Conservation (phyloP, 1,140 invertebrate genomes). For the Lordiphosa stackelbergi region DNA sequence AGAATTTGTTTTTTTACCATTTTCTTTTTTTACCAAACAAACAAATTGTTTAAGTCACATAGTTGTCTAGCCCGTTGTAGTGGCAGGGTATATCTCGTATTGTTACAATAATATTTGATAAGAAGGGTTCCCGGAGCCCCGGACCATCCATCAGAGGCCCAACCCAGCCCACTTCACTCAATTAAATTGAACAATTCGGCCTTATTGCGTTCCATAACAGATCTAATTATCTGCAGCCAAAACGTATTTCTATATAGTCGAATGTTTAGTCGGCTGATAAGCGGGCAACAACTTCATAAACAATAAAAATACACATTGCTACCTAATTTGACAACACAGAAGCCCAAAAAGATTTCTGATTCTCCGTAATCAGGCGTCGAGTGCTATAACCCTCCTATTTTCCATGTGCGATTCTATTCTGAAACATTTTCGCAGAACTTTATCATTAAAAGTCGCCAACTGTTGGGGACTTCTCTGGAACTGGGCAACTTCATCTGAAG, state of each 20-base stretch:
- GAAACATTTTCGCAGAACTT: conserved; percentile 38
- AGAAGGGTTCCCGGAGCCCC: conserved; percentile 12
- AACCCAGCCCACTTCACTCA: conserved; percentile 48
- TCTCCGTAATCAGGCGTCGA: background rate
- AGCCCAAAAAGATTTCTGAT: background rate
- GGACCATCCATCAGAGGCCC: conserved; percentile 10
- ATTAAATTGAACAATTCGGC: conserved; percentile 65
- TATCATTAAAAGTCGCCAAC: conserved; percentile 26
- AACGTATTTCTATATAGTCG: background rate
- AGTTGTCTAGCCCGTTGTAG: background rate
- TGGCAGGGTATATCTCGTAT: conserved; percentile 1
- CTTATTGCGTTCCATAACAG: conserved; percentile 25
- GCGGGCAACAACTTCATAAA: conserved; percentile 11
- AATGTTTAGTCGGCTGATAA: conserved; percentile 23
- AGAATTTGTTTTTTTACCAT: too few relatives aligned
- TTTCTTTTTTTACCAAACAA: too few relatives aligned
- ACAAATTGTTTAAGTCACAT: too few relatives aligned
- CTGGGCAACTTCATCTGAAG: conserved; percentile 27
- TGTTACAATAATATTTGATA: conserved; percentile 27
- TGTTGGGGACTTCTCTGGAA: conserved; percentile 53
- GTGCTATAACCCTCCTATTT: background rate
- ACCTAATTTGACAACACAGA: conserved; percentile 5
- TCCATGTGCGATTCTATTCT: conserved; percentile 1
- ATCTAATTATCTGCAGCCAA: conserved; percentile 30
- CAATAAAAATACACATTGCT: conserved; percentile 5